phyloP scores from a whole-genome alignment of 2,113 vertebrate genomes.

The Cryptotis parvus region DNA sequence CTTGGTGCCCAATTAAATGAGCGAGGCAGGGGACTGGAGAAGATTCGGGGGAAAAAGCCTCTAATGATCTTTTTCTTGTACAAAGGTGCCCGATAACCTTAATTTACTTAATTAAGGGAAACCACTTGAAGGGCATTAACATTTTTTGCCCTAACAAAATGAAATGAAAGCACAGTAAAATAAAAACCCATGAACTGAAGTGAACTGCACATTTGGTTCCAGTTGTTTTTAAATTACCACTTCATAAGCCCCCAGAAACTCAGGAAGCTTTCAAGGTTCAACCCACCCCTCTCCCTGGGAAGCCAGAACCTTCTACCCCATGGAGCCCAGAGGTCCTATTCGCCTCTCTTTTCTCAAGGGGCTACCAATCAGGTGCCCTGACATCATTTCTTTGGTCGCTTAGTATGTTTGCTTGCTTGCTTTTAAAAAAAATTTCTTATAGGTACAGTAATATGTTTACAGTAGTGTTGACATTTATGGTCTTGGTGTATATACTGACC shows the following conservation, averaged over 20 bases:
- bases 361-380: not conserved
- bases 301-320: not conserved
- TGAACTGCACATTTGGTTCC: constrained; percentile 39
- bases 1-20: not conserved
- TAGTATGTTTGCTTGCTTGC: too few relatives aligned
- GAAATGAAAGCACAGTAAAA: constrained; percentile 48
- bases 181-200: constrained; percentile 31
- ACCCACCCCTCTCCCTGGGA: not conserved
- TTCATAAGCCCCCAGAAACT: not conserved
- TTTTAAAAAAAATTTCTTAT: too few relatives aligned
- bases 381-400: not conserved
- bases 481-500: too few relatives aligned
- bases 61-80: not conserved
- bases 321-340: not conserved
- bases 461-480: too few relatives aligned
- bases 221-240: constrained; percentile 3
- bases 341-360: not conserved
- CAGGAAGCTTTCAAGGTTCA: not conserved
- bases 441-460: too few relatives aligned
- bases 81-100: constrained; percentile 28
- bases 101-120: constrained; percentile 53
- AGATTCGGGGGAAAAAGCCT: not conserved
- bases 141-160: constrained; percentile 47
- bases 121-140: not conserved
- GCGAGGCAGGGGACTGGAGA: not conserved